phyloP scores from a whole-genome alignment of 1,140 invertebrate species.

The Chlorops oryzae region DNA sequence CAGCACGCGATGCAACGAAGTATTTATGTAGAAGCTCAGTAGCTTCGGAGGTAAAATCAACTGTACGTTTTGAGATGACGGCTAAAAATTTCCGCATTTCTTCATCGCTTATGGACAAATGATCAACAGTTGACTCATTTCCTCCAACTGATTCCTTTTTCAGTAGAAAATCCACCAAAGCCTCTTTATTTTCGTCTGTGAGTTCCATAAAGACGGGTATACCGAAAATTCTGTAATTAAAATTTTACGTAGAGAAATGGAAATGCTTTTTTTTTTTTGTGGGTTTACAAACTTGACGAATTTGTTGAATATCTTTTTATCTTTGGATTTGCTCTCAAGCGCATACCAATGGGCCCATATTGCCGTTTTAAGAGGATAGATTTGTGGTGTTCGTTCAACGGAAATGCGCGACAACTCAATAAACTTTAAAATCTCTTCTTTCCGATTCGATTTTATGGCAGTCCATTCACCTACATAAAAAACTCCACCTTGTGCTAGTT shows the following conservation, averaged over 20 bases:
- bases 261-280: neutral
- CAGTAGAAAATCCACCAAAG: constrained; percentile 23
- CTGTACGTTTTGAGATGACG: constrained; percentile 26
- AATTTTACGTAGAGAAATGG: neutral
- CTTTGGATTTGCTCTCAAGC: constrained; percentile 22
- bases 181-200: constrained; percentile 16
- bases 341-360: constrained; percentile 40
- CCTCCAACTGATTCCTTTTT: constrained; percentile 11
- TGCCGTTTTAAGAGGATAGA: constrained; percentile 26
- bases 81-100: constrained; percentile 25
- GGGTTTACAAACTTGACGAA: constrained; percentile 15
- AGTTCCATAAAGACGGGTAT: constrained; percentile 37
- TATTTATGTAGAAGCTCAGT: constrained; percentile 33
- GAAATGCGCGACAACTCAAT: constrained; percentile 31
- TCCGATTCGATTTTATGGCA: constrained; percentile 17
- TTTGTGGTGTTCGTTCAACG: constrained; percentile 13
- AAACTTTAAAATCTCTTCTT: constrained; percentile 22
- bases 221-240: constrained; percentile 32
- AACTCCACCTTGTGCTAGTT: constrained; percentile 35
- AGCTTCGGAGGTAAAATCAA: constrained; percentile 18
- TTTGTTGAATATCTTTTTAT: constrained; percentile 16
- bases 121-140: constrained; percentile 13
- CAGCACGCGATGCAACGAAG: constrained; percentile 27
- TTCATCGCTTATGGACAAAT: constrained; percentile 22
- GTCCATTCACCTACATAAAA: constrained; percentile 40